Percentiles rank a stretch among this genome's conserved stretches.
Conservation (phyloP, 2,888 invertebrate species). For the Maniola hyperantus region DNA sequence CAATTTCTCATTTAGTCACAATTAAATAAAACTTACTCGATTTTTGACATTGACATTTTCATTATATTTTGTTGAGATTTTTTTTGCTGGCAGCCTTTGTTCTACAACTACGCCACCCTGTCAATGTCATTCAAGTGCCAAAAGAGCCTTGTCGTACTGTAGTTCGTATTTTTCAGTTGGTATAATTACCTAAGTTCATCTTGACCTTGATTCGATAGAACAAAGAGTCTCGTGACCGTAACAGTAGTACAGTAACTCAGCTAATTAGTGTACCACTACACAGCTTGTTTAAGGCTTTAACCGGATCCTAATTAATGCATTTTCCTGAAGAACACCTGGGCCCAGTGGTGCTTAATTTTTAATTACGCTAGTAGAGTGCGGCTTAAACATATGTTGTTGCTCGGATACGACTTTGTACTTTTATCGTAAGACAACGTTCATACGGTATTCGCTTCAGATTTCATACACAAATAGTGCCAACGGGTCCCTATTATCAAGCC, state of each 20-base stretch:
- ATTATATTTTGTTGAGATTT: too few relatives aligned
- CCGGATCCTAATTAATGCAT: conserved; percentile 68
- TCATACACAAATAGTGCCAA: too few relatives aligned
- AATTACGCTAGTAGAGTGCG: conserved; percentile 53
- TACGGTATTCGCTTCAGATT: too few relatives aligned
- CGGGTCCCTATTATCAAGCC: too few relatives aligned
- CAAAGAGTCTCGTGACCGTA: conserved; percentile 14
- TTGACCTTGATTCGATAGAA: conserved; percentile 25
- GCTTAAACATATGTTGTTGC: conserved; percentile 14
- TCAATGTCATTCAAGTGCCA: too few relatives aligned
- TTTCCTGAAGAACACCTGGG: conserved; percentile 66
- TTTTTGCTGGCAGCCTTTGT: too few relatives aligned
- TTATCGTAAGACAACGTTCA: not conserved
- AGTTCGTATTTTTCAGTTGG: not conserved
- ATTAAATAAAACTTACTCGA: too few relatives aligned
- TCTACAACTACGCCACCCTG: too few relatives aligned
- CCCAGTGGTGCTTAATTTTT: conserved; percentile 57
- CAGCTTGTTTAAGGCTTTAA: conserved; percentile 60
- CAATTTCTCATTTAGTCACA: too few relatives aligned
- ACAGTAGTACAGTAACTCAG: conserved; percentile 45
- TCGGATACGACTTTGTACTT: conserved; percentile 5
- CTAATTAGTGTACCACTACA: conserved; percentile 57
- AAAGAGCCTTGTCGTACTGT: too few relatives aligned
- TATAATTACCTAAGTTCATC: not conserved
- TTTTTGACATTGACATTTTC: too few relatives aligned